Evolutionary conservation across 1,140 invertebrate genomes (phyloP), one percentile per base, ranked within the genome.

Genomic region (Pseudomyrmex gracilis): DNA sequence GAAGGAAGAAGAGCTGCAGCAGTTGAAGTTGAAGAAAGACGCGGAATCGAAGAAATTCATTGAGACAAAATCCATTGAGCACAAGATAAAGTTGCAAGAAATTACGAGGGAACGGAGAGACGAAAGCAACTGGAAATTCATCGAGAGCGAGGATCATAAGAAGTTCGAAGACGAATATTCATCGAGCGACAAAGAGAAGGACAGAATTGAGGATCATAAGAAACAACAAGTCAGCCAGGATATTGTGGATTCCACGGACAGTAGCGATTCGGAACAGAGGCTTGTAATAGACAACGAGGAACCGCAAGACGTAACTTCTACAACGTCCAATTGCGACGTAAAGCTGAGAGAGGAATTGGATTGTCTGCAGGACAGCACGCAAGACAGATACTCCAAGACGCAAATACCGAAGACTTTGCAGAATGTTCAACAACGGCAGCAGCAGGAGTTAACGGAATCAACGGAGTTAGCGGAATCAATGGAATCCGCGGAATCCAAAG

Each of bases 191-290:
- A 90, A 89, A 9, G 87, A 92, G 90, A 94, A 92, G 86, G 95
- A 90, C 89, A 95, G 91, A 53, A 85, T 87, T 20, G 94, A 95
- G 17, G 93, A 90, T 55, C 85, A 84, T 8, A 95, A 94, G 67
- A 93, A 94, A 22, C 83, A 93, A 34, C 83, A 93, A 3, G 80
- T 95, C 0, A 94, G 86, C 43, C 93, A 94, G 61, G 93, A 95
- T 8, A 95, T 94, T 70, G 90, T 94, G 1, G 95, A 95, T 76
- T 95, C 95, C 0, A 94, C 94, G 1, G 97, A 97, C 85, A 97
- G 96, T 82, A 97, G 96, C 74, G 97, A 97, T 90, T 97, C 96
- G 0, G 97, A 97, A 89, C 95, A 96, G 84, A 95, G 96, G 86
- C 95, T 96, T 43, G 94, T 96, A 2, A 96, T 96, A n/a, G 93